These are phyloP conservation scores for Cheumatopsyche charites DNA, from an alignment of 1,140 invertebrate species.

Conservation along the genomic window DNA sequence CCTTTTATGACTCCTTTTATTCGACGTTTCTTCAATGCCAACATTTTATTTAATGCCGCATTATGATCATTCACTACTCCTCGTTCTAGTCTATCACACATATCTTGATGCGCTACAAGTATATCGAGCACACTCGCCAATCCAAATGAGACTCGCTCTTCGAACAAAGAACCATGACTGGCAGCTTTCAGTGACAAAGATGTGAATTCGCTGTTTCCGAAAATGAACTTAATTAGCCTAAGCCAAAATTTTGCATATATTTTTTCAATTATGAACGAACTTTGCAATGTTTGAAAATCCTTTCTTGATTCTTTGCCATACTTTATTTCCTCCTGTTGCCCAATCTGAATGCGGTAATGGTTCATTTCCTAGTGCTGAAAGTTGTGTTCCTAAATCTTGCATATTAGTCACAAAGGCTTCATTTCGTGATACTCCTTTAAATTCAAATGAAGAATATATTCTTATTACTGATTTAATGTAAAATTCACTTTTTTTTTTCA, in stretches of 20 bases:
- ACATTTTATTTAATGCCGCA: constrained; percentile 71
- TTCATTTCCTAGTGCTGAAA: constrained; percentile 59
- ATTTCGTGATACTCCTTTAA: constrained; percentile 54
- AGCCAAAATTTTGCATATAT: background rate
- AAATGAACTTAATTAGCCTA: background rate
- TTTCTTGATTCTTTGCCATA: constrained; percentile 68
- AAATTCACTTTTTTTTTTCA: background rate
- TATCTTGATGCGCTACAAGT: constrained; percentile 53
- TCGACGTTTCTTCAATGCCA: constrained; percentile 71
- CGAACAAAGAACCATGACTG: constrained; percentile 51
- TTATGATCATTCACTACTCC: constrained; percentile 74
- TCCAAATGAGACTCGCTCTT: constrained; percentile 50
- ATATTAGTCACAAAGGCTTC: constrained; percentile 67
- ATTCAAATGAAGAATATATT: background rate
- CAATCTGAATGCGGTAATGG: constrained; percentile 61
- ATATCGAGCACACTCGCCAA: constrained; percentile 69
- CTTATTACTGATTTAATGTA: background rate
- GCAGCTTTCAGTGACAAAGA: constrained; percentile 50
- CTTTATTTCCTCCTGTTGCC: constrained; percentile 66
- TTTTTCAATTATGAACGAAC: constrained; percentile 50
- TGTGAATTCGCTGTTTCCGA: constrained; percentile 51
- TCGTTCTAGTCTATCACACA: constrained; percentile 75
- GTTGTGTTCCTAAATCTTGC: constrained; percentile 62
- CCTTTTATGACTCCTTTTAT: constrained; percentile 73
- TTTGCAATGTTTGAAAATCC: constrained; percentile 68